Percentiles rank a stretch among this genome's conserved stretches.
phyloP scores from a whole-genome alignment of 2,888 invertebrate genomes.

The Zootermopsis nevadensis region DNA sequence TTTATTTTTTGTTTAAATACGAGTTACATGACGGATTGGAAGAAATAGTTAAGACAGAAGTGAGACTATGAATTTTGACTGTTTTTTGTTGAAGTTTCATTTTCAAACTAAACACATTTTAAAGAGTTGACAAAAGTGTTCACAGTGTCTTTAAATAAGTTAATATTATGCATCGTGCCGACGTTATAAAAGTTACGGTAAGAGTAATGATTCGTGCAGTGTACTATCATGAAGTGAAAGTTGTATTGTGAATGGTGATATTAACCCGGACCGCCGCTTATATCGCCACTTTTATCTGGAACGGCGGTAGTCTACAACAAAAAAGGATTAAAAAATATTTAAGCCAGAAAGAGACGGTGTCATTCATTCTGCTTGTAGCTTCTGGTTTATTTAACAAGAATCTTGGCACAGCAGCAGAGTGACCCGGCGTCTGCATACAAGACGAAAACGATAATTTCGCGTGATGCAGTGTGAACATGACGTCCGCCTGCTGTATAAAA shows the following conservation, averaged over 20 bases:
- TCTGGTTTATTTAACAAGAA: background rate
- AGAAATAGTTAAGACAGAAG: background rate
- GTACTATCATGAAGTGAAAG: slow-evolving; percentile 28
- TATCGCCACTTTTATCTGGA: background rate
- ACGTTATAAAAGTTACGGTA: background rate
- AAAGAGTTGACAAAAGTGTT: background rate
- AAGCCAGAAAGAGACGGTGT: background rate
- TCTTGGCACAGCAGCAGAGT: background rate
- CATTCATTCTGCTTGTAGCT: background rate
- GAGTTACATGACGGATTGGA: background rate
- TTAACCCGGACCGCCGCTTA: background rate
- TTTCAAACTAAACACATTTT: background rate
- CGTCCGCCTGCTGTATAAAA: background rate
- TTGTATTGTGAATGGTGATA: slow-evolving; percentile 12
- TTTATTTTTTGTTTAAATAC: background rate
- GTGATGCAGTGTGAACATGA: background rate
- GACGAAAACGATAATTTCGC: slow-evolving; percentile 14
- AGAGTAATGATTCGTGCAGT: background rate
- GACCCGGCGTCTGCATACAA: background rate
- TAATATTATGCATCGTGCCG: background rate
- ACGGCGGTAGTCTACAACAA: background rate
- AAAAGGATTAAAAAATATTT: background rate
- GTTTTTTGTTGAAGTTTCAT: slow-evolving; percentile 37
- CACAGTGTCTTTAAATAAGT: background rate
- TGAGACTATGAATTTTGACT: slow-evolving; percentile 51